Evolutionary conservation across 2,888 invertebrate genomes (phyloP).

Genomic region (Andrena dorsata): DNA sequence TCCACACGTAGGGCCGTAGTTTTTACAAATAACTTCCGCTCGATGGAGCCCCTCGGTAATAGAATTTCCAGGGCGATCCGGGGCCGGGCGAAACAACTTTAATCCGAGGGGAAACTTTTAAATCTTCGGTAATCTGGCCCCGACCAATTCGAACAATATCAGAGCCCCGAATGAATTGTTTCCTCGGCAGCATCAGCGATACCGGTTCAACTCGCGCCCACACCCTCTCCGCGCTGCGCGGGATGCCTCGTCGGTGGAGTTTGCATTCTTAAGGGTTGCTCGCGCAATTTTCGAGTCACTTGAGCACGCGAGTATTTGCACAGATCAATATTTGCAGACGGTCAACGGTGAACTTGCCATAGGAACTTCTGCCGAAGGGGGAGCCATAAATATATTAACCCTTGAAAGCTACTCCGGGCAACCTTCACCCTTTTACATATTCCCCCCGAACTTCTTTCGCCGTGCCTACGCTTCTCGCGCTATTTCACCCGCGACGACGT

Average conservation of each 20-base stretch:
- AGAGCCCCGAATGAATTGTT: slow-evolving; percentile 25
- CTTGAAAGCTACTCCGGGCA: slow-evolving; percentile 17
- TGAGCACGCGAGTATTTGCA: slow-evolving; percentile 29
- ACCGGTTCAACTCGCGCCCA: background rate
- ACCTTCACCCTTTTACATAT: slow-evolving; percentile 21
- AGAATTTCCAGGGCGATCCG: slow-evolving; percentile 40
- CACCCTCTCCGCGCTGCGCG: too few species aligned
- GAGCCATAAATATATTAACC: slow-evolving; percentile 43
- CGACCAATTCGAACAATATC: slow-evolving; percentile 36
- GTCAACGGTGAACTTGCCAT: slow-evolving; percentile 19
- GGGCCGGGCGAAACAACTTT: slow-evolving; percentile 37
- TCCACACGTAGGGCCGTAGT: slow-evolving; percentile 6
- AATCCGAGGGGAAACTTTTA: slow-evolving; percentile 51
- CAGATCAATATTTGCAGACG: slow-evolving; percentile 45
- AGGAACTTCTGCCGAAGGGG: slow-evolving; percentile 12
- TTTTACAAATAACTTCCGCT: slow-evolving; percentile 45
- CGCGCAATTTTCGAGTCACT: slow-evolving; percentile 34
- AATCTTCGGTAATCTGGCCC: slow-evolving; percentile 49
- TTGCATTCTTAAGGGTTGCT: slow-evolving; percentile 33
- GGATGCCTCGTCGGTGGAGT: background rate
- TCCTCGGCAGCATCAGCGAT: background rate
- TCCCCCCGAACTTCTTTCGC: too few species aligned
- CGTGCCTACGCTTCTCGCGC: background rate
- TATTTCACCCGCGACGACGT: background rate
- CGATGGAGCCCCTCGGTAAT: slow-evolving; percentile 28